These are phyloP conservation scores for Epinotia ramella DNA, from an alignment of 2,888 invertebrate genomes.

Conservation along the genomic window DNA sequence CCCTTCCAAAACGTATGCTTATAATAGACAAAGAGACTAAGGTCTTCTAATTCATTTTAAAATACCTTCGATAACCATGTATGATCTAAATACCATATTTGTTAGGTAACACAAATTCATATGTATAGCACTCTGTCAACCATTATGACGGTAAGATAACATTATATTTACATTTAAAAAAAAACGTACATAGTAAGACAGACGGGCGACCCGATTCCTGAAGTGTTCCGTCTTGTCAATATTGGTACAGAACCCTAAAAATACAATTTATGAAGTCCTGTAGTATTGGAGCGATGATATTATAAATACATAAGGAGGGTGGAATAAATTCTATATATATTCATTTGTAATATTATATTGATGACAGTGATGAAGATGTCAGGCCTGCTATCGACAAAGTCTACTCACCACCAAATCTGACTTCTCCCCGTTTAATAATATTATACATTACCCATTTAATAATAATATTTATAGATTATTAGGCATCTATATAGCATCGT, in stretches of 20 bases:
- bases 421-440: no score
- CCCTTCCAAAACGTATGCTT: slow-evolving; percentile 60
- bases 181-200: not conserved
- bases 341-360: no score
- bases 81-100: slow-evolving; percentile 11
- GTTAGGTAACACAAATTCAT: slow-evolving; percentile 21
- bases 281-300: not conserved
- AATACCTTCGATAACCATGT: slow-evolving; percentile 30
- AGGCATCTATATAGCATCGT: no score
- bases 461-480: no score
- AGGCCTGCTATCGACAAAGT: no score
- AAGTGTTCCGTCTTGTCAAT: not conserved
- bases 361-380: no score
- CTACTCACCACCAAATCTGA: not conserved
- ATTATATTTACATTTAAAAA: not conserved
- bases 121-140: slow-evolving; percentile 2
- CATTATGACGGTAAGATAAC: not conserved
- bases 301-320: not conserved
- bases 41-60: slow-evolving; percentile 36
- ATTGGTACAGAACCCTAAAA: not conserved
- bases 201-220: not conserved
- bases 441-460: no score
- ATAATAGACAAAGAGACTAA: slow-evolving; percentile 57
- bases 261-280: not conserved
- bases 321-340: no score